Evolutionary conservation across 2,113 vertebrate species (phyloP), one percentile per base, ranked within the genome.

Genomic region (Condylura cristata): DNA sequence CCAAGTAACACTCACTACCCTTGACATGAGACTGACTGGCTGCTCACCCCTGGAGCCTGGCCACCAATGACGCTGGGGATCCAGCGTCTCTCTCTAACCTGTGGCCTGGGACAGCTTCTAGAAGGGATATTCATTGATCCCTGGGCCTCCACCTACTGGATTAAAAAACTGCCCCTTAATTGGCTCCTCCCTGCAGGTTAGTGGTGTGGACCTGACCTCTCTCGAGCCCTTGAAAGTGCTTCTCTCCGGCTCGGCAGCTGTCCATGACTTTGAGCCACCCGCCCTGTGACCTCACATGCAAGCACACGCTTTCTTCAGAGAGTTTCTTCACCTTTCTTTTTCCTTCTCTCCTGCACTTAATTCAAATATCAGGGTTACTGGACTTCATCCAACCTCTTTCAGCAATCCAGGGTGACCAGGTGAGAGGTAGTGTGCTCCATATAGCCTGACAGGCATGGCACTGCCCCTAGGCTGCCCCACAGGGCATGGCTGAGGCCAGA

Each of bases 171-270:
- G 18, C 13, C 14, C 16, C 41, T 24, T 74, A 85, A 70, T 3
- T 85, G 91, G 88, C 74, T 53, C 4, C 44, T 81, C 74, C 66
- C 66, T 37, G 37, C 84, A 85, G 91, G 60, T 72, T 46, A 71
- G 58, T 7, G 8, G 20, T 75, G 58, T 66, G 71, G n/a, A 32
- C 58, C 6, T 5, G 22, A 60, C 51, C 46, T 37, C 18, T 70
- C 51, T n/a, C 24, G 10, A 14, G 22, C 34, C 71, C 39, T 93
- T 74, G 60, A 2, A 79, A 39, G 78, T 26, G 48, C 68, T 17
- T 48, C 41, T 65, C 39, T 53, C 65, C 30, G 90, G 39, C 82
- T 20, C 37, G 5, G 63, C 48, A 3, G 60, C 63, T 46, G 65
- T 6, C 32, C 10, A 2, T 3, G 58, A 74, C 87, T 71, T 82